phyloP scores from a whole-genome alignment of 1,140 invertebrate genomes.

The Akabosia matsudoensis region DNA sequence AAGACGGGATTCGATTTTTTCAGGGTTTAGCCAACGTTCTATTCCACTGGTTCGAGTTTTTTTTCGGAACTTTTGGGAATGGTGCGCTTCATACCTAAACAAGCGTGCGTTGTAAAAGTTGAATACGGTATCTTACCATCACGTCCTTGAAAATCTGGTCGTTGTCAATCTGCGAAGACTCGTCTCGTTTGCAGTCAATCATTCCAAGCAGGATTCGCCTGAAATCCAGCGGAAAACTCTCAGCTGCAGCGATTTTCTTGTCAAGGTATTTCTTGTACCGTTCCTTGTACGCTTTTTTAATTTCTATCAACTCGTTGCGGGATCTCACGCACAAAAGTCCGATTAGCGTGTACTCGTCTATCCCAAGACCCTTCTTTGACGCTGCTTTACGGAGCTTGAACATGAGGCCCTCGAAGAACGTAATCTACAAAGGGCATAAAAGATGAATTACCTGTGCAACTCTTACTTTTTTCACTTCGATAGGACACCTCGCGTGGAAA shows the following conservation, averaged over 20 bases:
- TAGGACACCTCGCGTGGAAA: no score
- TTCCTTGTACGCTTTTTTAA: slow-evolving; percentile 49
- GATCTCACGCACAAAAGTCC: slow-evolving; percentile 42
- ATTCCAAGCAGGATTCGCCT: slow-evolving; percentile 54
- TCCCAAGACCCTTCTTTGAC: slow-evolving; percentile 43
- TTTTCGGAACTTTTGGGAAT: no score
- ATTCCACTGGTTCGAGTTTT: no score
- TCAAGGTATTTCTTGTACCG: slow-evolving; percentile 57
- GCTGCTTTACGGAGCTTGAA: neutral
- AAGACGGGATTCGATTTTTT: no score
- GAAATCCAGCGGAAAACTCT: slow-evolving; percentile 58
- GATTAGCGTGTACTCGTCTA: slow-evolving; percentile 47
- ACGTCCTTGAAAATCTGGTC: slow-evolving; percentile 49
- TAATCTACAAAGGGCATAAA: neutral
- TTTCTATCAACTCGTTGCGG: slow-evolving; percentile 44
- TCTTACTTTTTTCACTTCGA: no score
- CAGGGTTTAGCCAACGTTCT: no score
- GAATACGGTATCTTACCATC: slow-evolving; percentile 39
- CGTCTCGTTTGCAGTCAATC: slow-evolving; percentile 48
- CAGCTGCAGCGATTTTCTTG: slow-evolving; percentile 51
- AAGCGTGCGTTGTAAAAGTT: neutral
- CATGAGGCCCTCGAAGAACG: neutral
- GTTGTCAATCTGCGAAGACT: slow-evolving; percentile 45
- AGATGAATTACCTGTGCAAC: no score
- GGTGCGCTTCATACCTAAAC: no score